Conservation (phyloP, 1,140 invertebrate genomes). For the Sipha flava region DNA sequence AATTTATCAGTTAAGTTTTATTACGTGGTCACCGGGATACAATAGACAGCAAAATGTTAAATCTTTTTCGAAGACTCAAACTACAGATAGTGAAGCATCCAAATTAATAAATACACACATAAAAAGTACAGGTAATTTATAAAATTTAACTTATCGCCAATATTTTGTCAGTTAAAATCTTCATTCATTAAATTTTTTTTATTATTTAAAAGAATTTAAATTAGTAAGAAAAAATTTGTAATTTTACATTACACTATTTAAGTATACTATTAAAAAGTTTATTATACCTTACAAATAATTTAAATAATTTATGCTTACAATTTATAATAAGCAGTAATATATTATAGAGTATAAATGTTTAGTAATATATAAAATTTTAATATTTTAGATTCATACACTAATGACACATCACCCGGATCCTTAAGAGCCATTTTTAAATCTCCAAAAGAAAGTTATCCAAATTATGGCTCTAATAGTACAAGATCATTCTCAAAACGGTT, state of each 20-base stretch:
- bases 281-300: too few relatives aligned
- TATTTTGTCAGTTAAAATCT: too few relatives aligned
- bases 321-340: too few relatives aligned
- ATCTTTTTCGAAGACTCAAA: background rate
- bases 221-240: too few relatives aligned
- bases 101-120: background rate
- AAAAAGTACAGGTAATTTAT: background rate
- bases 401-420: background rate
- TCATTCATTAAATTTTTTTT: too few relatives aligned
- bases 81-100: background rate
- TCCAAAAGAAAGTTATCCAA: background rate
- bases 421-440: background rate
- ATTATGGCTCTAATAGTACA: background rate
- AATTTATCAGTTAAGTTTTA: background rate
- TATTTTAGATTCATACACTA: background rate
- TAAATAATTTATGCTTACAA: too few relatives aligned
- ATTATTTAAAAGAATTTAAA: too few relatives aligned
- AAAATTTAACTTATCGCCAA: too few relatives aligned
- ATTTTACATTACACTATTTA: too few relatives aligned
- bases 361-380: too few relatives aligned
- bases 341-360: too few relatives aligned
- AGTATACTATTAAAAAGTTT: too few relatives aligned
- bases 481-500: background rate
- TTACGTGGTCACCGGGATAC: constrained; percentile 20
- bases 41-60: background rate